phyloP scores from a whole-genome alignment of 2,888 invertebrate species.

The Sceliomorpha sp. region DNA sequence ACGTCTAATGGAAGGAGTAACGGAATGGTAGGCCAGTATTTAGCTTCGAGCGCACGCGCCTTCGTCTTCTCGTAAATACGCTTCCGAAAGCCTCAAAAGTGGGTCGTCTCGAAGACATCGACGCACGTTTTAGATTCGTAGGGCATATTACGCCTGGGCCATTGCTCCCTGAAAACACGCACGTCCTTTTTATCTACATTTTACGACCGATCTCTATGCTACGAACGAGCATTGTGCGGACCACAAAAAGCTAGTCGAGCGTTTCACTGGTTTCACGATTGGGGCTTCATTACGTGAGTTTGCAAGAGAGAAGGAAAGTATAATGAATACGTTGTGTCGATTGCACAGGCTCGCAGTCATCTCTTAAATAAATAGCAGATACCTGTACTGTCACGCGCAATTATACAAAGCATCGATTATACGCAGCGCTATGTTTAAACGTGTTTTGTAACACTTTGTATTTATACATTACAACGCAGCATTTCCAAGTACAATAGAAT shows the following conservation, averaged over 20 bases:
- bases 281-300: too few species aligned
- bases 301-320: too few species aligned
- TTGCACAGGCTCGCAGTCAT: too few species aligned
- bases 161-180: slow-evolving; percentile 63
- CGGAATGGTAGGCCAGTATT: slow-evolving; percentile 5
- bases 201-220: slow-evolving; percentile 58
- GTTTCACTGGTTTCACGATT: too few species aligned
- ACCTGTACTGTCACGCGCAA: too few species aligned
- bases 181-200: slow-evolving; percentile 67
- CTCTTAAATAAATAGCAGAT: too few species aligned
- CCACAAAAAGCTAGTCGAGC: slow-evolving; percentile 22
- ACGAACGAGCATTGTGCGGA: slow-evolving; percentile 10
- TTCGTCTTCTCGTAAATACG: slow-evolving; percentile 5
- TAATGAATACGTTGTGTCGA: too few species aligned
- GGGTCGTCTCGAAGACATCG: slow-evolving; percentile 8
- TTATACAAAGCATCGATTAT: too few species aligned
- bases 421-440: too few species aligned
- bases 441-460: too few species aligned
- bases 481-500: too few species aligned
- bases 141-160: slow-evolving; percentile 36
- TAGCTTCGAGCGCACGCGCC: slow-evolving; percentile 1
- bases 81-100: slow-evolving; percentile 12
- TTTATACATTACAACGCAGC: too few species aligned
- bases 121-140: slow-evolving; percentile 34
- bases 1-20: slow-evolving; percentile 4